Evolutionary conservation across 2,888 invertebrate genomes (phyloP).

Genomic region (Formica aserva): DNA sequence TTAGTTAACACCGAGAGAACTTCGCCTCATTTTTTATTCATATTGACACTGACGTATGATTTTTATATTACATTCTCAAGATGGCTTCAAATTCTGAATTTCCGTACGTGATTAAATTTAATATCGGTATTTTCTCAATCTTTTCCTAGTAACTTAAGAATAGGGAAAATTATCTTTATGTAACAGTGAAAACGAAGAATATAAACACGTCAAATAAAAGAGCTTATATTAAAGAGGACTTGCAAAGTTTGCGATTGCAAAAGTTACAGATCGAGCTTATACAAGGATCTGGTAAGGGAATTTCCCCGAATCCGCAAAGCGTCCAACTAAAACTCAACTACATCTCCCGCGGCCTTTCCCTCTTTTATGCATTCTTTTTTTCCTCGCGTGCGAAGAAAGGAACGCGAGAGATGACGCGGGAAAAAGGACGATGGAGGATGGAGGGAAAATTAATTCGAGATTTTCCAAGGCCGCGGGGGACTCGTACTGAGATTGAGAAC

Average conservation of each 20-base stretch:
- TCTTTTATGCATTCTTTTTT: slow-evolving; percentile 9
- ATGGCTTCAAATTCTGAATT: neutral
- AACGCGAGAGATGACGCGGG: neutral
- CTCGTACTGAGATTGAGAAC: slow-evolving; percentile 76
- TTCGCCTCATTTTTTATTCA: slow-evolving; percentile 13
- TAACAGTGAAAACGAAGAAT: neutral
- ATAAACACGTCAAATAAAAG: neutral
- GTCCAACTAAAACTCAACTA: slow-evolving; percentile 30
- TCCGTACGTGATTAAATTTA: neutral
- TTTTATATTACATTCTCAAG: neutral
- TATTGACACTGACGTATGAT: slow-evolving; percentile 23
- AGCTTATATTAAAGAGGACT: slow-evolving; percentile 3
- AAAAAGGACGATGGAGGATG: neutral
- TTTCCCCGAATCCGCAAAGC: slow-evolving; percentile 26
- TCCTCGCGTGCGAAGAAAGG: neutral
- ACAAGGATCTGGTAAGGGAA: neutral
- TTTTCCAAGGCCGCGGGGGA: slow-evolving; percentile 72
- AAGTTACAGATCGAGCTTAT: slow-evolving; percentile 23
- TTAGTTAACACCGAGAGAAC: no score
- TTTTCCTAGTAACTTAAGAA: neutral
- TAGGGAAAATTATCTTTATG: neutral
- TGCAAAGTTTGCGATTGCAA: neutral
- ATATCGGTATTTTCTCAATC: neutral
- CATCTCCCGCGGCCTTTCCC: slow-evolving; percentile 5
- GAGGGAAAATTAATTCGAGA: slow-evolving; percentile 76